Evolutionary conservation across 2,888 invertebrate species (phyloP).

Genomic region (Amiota minor): DNA sequence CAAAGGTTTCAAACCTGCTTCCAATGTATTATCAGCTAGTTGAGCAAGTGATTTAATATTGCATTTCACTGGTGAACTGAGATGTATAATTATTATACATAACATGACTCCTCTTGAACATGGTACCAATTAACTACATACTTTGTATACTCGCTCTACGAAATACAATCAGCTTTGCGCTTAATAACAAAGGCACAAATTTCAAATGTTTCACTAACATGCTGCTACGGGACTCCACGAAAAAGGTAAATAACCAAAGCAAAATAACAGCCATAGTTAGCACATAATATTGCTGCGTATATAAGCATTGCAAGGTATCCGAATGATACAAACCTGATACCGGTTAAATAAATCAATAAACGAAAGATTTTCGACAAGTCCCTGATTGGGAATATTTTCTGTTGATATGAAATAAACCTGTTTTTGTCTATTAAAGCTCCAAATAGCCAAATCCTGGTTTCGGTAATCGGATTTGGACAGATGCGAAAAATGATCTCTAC

Average conservation of each 20-base stretch:
- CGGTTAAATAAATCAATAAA: slow-evolving; percentile 54
- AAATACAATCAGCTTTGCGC: slow-evolving; percentile 70
- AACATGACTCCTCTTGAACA: slow-evolving; percentile 74
- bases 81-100: slow-evolving; percentile 79
- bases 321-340: slow-evolving; percentile 76
- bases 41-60: slow-evolving; percentile 75
- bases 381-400: slow-evolving; percentile 49
- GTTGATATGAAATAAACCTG: slow-evolving; percentile 59
- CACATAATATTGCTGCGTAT: slow-evolving; percentile 75
- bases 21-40: slow-evolving; percentile 75
- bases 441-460: slow-evolving; percentile 59
- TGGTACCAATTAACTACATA: slow-evolving; percentile 72
- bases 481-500: too few species aligned
- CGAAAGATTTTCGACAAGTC: slow-evolving; percentile 50
- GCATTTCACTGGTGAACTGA: slow-evolving; percentile 75
- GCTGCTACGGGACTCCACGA: slow-evolving; percentile 55
- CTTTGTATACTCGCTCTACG: slow-evolving; percentile 75
- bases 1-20: slow-evolving; percentile 75
- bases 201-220: slow-evolving; percentile 38
- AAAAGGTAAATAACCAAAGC: slow-evolving; percentile 70
- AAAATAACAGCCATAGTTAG: slow-evolving; percentile 65
- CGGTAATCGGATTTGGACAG: too few species aligned
- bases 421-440: slow-evolving; percentile 59
- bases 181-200: slow-evolving; percentile 64
- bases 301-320: slow-evolving; percentile 76